phyloP scores from a whole-genome alignment of 1,140 invertebrate species.

The Heliconius himera region DNA sequence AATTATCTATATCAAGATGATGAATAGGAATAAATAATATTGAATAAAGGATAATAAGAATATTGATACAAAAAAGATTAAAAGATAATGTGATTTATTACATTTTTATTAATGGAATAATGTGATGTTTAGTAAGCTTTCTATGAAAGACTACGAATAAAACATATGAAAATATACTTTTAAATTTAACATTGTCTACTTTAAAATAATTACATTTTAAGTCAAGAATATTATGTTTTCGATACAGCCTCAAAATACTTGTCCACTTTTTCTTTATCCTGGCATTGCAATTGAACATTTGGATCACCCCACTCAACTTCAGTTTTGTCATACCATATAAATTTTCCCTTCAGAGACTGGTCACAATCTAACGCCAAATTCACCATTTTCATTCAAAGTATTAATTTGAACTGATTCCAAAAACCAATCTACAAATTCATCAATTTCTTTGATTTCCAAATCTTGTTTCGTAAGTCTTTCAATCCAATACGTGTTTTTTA shows the following conservation, averaged over 20 bases:
- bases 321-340: slow-evolving; percentile 50
- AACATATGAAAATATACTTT: neutral
- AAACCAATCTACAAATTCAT: slow-evolving; percentile 54
- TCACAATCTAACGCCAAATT: slow-evolving; percentile 41
- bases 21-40: no score
- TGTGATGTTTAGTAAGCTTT: no score
- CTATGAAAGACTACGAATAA: neutral
- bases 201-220: neutral
- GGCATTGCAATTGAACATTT: slow-evolving; percentile 17
- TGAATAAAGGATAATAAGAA: no score
- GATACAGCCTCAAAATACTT: neutral
- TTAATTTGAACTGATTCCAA: slow-evolving; percentile 44
- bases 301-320: slow-evolving; percentile 49
- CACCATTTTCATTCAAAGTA: slow-evolving; percentile 35
- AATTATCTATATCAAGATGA: neutral
- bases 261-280: neutral
- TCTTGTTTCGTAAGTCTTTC: slow-evolving; percentile 68
- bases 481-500: neutral
- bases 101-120: no score
- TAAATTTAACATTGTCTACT: neutral
- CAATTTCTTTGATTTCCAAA: slow-evolving; percentile 80
- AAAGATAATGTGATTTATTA: no score
- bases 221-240: neutral
- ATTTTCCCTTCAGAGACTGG: slow-evolving; percentile 51
- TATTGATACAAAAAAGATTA: no score